Conservation (phyloP, 2,113 vertebrate species). For the Elanus axillaris region DNA sequence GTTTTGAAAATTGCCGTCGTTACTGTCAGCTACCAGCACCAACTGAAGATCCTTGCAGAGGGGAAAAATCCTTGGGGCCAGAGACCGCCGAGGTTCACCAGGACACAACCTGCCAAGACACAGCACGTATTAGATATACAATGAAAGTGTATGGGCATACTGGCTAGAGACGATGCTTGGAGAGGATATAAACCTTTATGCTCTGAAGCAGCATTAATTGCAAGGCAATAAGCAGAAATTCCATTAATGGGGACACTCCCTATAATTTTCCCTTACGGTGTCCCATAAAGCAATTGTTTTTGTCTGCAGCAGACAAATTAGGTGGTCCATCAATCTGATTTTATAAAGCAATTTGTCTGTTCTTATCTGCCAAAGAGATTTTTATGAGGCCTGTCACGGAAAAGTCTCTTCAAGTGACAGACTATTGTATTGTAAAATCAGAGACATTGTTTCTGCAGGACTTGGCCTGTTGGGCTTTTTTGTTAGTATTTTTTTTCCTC, state of each 20-base stretch:
- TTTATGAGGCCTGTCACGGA: neutral
- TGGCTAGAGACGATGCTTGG: neutral
- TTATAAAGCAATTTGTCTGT: neutral
- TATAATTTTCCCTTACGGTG: neutral
- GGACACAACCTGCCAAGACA: neutral
- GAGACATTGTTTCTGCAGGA: neutral
- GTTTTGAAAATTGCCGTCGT: neutral
- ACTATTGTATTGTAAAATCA: neutral
- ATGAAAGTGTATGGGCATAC: neutral
- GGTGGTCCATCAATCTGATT: neutral
- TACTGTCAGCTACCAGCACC: neutral
- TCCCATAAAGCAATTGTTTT: neutral
- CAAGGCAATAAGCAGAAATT: neutral
- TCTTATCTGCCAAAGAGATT: neutral
- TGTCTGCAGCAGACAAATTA: neutral
- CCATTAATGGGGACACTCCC: neutral
- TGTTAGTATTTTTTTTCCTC: neutral
- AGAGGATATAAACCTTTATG: neutral
- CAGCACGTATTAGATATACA: accelerated
- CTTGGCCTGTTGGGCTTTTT: neutral
- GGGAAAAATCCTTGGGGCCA: neutral
- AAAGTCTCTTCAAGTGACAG: neutral
- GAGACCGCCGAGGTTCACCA: neutral
- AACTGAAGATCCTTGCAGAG: neutral
- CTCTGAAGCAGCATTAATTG: neutral